Percentiles rank a stretch among this genome's conserved stretches.
Conservation (phyloP, 2,113 vertebrate genomes). For the Melospiza melodia region DNA sequence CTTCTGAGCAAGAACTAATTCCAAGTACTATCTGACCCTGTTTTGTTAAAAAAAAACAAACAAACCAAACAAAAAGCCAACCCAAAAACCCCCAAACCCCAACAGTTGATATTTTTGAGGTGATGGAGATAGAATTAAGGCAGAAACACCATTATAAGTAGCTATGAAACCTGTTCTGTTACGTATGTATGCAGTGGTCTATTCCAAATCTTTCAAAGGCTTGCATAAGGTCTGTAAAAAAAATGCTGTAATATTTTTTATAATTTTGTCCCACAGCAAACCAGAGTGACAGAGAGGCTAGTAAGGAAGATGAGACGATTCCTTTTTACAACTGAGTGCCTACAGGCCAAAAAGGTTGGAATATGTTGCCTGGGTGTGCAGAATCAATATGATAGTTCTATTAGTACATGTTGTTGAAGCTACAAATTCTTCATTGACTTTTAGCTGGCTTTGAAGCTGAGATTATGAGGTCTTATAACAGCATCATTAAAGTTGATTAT, state of each 20-base stretch:
- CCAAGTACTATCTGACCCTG: background rate
- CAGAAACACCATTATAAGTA: background rate
- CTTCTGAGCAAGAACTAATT: background rate
- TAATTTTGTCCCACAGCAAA: background rate
- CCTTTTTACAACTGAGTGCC: background rate
- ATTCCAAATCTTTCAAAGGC: background rate
- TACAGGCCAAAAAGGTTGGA: background rate
- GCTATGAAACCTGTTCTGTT: background rate
- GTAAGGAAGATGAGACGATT: background rate
- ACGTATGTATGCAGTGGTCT: accelerated
- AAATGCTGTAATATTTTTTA: background rate
- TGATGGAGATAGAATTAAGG: background rate
- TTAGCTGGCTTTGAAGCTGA: background rate
- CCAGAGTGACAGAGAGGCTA: background rate
- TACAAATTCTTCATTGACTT: background rate
- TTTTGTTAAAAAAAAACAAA: background rate
- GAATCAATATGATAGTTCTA: background rate
- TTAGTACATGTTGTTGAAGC: background rate
- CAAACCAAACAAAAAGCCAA: background rate
- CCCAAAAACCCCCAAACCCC: background rate
- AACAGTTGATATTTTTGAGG: background rate
- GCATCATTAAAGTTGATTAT: background rate
- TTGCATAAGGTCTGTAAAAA: background rate
- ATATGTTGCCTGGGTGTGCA: background rate
- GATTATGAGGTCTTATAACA: background rate